These are phyloP conservation scores for Globicephala melas DNA, from an alignment of 2,113 vertebrate genomes.

Conservation along the genomic window DNA sequence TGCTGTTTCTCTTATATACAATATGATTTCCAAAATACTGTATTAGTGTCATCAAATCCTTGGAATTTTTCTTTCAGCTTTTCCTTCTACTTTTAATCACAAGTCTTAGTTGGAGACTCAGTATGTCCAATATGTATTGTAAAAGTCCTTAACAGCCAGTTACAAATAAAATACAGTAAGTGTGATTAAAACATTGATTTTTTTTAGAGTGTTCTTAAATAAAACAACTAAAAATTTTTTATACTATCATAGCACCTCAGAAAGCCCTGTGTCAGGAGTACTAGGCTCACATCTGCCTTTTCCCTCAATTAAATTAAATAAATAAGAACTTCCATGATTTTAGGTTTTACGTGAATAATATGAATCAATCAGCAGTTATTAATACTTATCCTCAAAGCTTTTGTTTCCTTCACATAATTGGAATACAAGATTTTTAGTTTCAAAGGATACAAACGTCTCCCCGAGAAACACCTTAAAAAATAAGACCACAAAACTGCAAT, in stretches of 20 bases:
- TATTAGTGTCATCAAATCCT: background rate
- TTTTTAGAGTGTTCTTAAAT: background rate
- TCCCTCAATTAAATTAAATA: slow-evolving; percentile 18
- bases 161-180: background rate
- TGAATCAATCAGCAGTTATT: background rate
- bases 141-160: background rate
- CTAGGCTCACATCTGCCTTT: background rate
- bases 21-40: background rate
- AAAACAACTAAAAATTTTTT: background rate
- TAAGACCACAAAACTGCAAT: background rate
- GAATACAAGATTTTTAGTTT: background rate
- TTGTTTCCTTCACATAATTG: background rate
- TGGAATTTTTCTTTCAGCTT: background rate
- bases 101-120: background rate
- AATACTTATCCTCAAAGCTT: background rate
- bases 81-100: slow-evolving; percentile 3
- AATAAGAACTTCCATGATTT: background rate
- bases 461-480: background rate
- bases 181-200: slow-evolving; percentile 36
- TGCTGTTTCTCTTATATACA: background rate
- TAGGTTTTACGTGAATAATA: background rate
- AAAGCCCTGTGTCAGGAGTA: background rate
- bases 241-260: background rate
- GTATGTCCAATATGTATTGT: background rate
- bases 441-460: background rate